Evolutionary conservation across 1,140 invertebrate species (phyloP).

Genomic region (Sarcophaga peregrina): DNA sequence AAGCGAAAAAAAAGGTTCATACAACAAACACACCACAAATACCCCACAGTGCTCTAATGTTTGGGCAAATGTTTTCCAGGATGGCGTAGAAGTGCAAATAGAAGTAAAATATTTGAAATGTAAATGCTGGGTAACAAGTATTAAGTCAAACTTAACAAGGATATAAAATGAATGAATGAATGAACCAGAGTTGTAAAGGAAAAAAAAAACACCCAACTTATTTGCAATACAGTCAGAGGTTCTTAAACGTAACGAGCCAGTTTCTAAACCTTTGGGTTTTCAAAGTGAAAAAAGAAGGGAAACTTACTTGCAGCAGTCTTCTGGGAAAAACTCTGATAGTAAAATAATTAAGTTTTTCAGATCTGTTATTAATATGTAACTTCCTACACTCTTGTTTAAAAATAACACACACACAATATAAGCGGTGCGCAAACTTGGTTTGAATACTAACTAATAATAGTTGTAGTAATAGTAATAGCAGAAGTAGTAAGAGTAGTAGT

Average conservation of each 20-base stretch:
- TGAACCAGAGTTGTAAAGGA: not conserved
- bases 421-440: too few relatives aligned
- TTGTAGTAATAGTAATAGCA: too few relatives aligned
- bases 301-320: too few relatives aligned
- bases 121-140: slow-evolving; percentile 24
- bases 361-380: too few relatives aligned
- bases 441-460: too few relatives aligned
- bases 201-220: not conserved
- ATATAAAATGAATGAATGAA: not conserved
- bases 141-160: slow-evolving; percentile 17
- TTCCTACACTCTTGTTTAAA: too few relatives aligned
- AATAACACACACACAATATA: too few relatives aligned
- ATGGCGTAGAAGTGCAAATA: not conserved
- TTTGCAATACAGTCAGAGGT: not conserved
- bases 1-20: not conserved
- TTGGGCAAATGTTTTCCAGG: not conserved
- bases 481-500: too few relatives aligned
- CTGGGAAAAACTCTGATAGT: too few relatives aligned
- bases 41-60: not conserved
- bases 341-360: too few relatives aligned
- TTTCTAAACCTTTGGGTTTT: too few relatives aligned
- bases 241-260: not conserved
- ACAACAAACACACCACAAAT: not conserved
- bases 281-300: too few relatives aligned
- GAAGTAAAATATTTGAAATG: slow-evolving; percentile 22